A percentile compares a stretch with the other conserved stretches of the same genome.
Conservation (phyloP, 2,888 invertebrate species). For the Acronicta alni region DNA sequence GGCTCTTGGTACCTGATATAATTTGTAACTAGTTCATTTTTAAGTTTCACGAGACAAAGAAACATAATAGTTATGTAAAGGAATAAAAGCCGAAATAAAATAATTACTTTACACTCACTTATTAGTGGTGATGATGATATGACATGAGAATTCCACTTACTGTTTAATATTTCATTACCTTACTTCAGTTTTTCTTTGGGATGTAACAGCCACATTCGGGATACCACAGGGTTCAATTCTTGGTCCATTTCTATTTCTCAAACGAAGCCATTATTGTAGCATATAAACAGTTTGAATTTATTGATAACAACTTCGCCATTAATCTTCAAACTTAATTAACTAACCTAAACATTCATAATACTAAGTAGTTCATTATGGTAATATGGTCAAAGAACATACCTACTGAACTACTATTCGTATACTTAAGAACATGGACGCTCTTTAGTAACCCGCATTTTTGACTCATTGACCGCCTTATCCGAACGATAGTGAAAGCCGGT, state of each 20-base stretch:
- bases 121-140: too few relatives aligned
- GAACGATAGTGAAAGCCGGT: constrained; percentile 54
- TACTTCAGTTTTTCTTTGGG: background rate
- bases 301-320: too few relatives aligned
- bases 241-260: background rate
- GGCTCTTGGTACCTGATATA: too few relatives aligned
- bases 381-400: background rate
- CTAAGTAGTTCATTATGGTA: background rate
- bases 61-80: too few relatives aligned
- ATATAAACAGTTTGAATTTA: too few relatives aligned
- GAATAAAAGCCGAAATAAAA: too few relatives aligned
- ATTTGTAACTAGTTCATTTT: too few relatives aligned
- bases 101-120: too few relatives aligned
- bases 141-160: too few relatives aligned
- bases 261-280: too few relatives aligned
- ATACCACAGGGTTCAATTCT: constrained; percentile 4
- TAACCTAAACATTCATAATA: background rate
- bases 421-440: constrained; percentile 5
- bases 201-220: background rate
- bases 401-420: constrained; percentile 14
- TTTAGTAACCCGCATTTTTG: constrained; percentile 54
- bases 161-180: too few relatives aligned
- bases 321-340: background rate
- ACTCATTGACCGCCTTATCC: constrained; percentile 57
- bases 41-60: too few relatives aligned